Evolutionary conservation across 2,797 vertebrate species (phyloP).

Genomic region (Sebastes reedi): DNA sequence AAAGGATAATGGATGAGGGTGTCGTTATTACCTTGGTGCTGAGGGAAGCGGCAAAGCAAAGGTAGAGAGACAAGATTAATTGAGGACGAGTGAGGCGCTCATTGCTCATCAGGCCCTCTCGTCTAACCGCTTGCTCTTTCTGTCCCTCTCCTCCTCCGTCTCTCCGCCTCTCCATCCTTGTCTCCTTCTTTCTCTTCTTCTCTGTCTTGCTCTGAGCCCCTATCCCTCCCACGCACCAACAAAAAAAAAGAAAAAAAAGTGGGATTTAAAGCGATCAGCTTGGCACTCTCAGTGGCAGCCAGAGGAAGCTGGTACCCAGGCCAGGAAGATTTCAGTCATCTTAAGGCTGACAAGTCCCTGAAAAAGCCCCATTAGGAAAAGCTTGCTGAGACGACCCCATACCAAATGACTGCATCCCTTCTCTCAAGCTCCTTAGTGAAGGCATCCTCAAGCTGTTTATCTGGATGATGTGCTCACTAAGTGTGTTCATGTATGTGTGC

Average conservation of each 20-base stretch:
- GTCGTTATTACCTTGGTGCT: constrained; percentile 93
- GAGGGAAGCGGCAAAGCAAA: constrained; percentile 90
- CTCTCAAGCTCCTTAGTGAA: constrained; percentile 78
- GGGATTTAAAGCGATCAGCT: constrained; percentile 77
- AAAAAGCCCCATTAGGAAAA: constrained; percentile 82
- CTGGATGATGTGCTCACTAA: constrained; percentile 68
- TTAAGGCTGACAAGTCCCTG: constrained; percentile 81
- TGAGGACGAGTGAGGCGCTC: constrained; percentile 89
- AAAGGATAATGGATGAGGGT: constrained; percentile 99
- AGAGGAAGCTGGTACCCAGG: constrained; percentile 70
- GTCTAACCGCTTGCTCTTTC: constrained; percentile 65
- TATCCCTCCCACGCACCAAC: constrained; percentile 55
- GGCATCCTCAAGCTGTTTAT: constrained; percentile 74
- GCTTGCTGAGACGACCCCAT: constrained; percentile 74
- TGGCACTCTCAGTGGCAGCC: constrained; percentile 69
- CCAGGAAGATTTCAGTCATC: constrained; percentile 81
- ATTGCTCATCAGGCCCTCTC: constrained; percentile 81
- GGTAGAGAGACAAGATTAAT: constrained; percentile 99
- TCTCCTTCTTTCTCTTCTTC: constrained; percentile 59
- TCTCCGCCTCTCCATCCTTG: constrained; percentile 63
- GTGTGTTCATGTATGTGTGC: constrained; percentile 51
- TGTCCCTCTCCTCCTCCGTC: constrained; percentile 60
- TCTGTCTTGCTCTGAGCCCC: constrained; percentile 47
- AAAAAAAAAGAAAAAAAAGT: constrained; percentile 23
- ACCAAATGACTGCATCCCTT: constrained; percentile 74